phyloP scores from a whole-genome alignment of 2,888 invertebrate species.

The Lysandra coridon region DNA sequence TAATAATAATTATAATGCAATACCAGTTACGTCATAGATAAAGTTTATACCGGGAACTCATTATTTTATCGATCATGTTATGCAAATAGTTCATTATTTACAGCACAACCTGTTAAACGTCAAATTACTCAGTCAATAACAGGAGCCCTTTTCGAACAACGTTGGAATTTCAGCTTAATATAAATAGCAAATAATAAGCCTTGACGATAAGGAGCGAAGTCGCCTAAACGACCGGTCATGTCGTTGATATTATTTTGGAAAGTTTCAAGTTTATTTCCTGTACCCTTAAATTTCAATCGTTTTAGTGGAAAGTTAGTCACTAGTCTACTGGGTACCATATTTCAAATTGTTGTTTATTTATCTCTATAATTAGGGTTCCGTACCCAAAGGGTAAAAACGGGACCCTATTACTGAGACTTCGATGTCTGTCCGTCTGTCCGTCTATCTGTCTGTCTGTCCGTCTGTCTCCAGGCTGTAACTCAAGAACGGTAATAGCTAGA shows the following conservation, averaged over 20 bases:
- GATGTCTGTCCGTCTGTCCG: no score
- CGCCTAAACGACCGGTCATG: background rate
- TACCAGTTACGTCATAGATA: background rate
- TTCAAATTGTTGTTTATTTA: background rate
- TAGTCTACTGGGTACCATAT: background rate
- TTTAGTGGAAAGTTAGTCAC: background rate
- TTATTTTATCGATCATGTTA: slow-evolving; percentile 5
- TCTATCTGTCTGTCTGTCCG: no score
- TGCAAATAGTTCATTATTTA: slow-evolving; percentile 15
- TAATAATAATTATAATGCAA: background rate
- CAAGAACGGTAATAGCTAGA: no score
- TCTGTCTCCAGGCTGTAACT: no score
- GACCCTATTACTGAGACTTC: no score
- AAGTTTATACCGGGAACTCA: background rate
- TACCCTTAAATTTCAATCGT: background rate
- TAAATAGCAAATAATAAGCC: no score
- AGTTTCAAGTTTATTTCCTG: background rate
- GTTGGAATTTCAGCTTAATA: background rate
- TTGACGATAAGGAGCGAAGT: background rate
- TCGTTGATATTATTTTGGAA: background rate
- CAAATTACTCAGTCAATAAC: background rate
- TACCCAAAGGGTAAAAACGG: no score
- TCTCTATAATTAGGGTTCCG: background rate
- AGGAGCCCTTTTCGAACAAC: background rate
- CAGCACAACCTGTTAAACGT: background rate